Conservation (phyloP, 2,113 vertebrate genomes). For the Triplophysa rosa region DNA sequence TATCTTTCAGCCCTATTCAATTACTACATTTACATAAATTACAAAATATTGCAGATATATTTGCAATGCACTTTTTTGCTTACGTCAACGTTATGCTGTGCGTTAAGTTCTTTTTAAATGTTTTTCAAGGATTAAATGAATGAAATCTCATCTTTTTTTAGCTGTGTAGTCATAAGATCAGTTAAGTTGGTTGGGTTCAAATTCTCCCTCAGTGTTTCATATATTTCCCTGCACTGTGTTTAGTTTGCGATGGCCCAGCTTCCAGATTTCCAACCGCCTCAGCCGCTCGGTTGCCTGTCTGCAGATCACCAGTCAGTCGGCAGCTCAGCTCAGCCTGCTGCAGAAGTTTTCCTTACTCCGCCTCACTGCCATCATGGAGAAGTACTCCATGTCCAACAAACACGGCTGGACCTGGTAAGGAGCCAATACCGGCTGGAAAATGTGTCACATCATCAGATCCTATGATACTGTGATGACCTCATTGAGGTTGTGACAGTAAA, state of each 20-base stretch:
- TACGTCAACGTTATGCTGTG: background rate
- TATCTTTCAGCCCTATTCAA: too few species aligned
- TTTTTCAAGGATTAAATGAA: too few species aligned
- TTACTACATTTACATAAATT: too few species aligned
- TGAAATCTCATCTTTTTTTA: background rate
- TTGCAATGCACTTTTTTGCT: too few species aligned
- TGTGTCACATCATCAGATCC: background rate
- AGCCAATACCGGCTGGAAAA: background rate
- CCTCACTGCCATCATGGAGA: constrained; percentile 97
- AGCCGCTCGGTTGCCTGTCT: constrained; percentile 82
- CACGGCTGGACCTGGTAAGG: constrained; percentile 97
- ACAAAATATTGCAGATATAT: too few species aligned
- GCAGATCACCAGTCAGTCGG: constrained; percentile 92
- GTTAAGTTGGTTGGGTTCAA: background rate
- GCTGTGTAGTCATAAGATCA: background rate
- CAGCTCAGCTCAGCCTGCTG: constrained; percentile 88
- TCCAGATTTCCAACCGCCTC: constrained; percentile 88
- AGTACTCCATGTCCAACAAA: constrained; percentile 93
- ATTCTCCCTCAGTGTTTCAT: background rate
- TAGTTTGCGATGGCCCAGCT: constrained; percentile 89
- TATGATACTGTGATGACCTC: background rate
- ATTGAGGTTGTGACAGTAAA: background rate
- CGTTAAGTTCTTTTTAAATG: background rate
- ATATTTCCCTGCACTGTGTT: constrained; percentile 29
- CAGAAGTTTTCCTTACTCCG: constrained; percentile 94